phyloP scores from a whole-genome alignment of 2,113 vertebrate genomes.

The Emberiza fucata region DNA sequence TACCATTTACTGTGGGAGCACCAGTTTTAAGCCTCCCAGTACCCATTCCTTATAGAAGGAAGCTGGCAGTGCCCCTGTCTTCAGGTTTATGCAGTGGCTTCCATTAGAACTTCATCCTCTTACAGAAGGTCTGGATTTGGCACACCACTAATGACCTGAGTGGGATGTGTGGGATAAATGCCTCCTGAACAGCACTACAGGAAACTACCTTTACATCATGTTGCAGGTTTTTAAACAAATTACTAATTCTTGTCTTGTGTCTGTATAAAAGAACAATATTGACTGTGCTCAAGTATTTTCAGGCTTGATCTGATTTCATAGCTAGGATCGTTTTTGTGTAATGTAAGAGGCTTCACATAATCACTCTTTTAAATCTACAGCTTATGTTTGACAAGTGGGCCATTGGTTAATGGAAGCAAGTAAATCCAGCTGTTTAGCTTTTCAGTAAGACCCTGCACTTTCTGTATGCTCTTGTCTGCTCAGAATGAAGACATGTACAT shows the following conservation, averaged over 20 bases:
- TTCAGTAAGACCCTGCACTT: neutral
- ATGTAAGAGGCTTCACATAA: conserved; percentile 43
- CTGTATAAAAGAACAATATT: neutral
- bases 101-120: conserved; percentile 40
- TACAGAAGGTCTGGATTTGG: conserved; percentile 14
- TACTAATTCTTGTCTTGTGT: neutral
- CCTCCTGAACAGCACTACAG: neutral
- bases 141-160: neutral
- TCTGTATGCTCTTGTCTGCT: neutral
- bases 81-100: neutral
- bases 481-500: neutral
- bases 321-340: neutral
- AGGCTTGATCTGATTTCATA: conserved; percentile 14
- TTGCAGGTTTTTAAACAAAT: neutral
- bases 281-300: neutral
- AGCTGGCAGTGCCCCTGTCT: neutral
- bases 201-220: neutral
- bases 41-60: accelerated
- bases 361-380: conserved; percentile 53
- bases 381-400: conserved; percentile 64
- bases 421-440: conserved; percentile 65
- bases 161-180: neutral
- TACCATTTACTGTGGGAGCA: neutral
- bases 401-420: conserved; percentile 55
- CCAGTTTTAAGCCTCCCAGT: neutral